phyloP scores from a whole-genome alignment of 2,888 invertebrate genomes.

The Lysandra coridon region DNA sequence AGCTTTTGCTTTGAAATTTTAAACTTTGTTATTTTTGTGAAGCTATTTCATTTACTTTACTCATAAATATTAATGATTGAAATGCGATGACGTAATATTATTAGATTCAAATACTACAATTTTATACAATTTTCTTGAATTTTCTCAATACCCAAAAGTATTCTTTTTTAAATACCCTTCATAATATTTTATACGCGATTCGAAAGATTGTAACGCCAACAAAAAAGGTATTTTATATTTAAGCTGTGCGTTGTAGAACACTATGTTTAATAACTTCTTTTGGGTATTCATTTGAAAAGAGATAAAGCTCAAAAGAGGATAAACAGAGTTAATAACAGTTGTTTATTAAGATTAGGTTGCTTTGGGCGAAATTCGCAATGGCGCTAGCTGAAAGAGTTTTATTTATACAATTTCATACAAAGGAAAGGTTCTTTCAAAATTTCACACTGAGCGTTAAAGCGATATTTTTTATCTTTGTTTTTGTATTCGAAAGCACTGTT shows the following conservation, averaged over 20 bases:
- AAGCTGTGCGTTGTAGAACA: background rate
- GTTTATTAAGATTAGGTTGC: conserved; percentile 14
- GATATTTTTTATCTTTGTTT: background rate
- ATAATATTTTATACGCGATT: background rate
- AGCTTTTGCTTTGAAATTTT: conserved; percentile 6
- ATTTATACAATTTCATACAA: conserved; percentile 15
- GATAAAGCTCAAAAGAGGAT: background rate
- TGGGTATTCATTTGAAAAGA: background rate
- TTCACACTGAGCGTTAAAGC: background rate
- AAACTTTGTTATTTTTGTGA: background rate
- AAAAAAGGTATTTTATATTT: background rate
- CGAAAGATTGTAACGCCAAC: background rate
- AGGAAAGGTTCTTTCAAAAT: conserved; percentile 5
- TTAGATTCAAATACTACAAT: no score
- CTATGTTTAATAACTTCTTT: background rate
- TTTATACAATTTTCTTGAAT: no score
- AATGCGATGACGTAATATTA: background rate
- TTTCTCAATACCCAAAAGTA: no score
- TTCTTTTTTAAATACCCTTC: background rate
- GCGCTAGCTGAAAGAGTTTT: background rate
- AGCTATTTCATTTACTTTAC: background rate
- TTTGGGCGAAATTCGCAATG: conserved; percentile 20
- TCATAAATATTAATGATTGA: background rate
- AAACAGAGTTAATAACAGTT: background rate
- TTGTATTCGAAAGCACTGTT: background rate